A percentile compares a stretch with the other conserved stretches of the same genome.
Evolutionary conservation across 2,888 invertebrate genomes (phyloP).

Genomic region (Anaspis maculata): DNA sequence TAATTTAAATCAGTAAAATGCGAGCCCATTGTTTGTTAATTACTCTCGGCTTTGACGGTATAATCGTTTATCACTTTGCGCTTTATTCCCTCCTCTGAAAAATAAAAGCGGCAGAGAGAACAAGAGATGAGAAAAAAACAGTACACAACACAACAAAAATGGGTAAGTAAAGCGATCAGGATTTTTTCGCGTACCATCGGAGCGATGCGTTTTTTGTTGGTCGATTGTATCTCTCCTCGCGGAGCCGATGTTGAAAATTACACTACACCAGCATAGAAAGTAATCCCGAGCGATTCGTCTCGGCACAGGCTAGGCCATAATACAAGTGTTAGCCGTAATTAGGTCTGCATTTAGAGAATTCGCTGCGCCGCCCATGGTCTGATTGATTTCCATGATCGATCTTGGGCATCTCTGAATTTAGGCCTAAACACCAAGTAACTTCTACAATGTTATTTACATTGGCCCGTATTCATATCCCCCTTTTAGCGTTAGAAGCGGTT

Average conservation of each 20-base stretch:
- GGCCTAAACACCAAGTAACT: no score
- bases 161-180: no score
- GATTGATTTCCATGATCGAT: conserved; percentile 29
- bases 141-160: no score
- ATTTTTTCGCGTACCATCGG: no score
- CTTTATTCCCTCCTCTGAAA: neutral
- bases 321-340: conserved; percentile 24
- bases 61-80: neutral
- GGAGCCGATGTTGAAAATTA: conserved; percentile 1
- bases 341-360: conserved; percentile 24
- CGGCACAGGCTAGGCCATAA: conserved; percentile 12
- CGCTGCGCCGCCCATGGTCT: conserved; percentile 22
- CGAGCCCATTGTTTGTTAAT: conserved; percentile 15
- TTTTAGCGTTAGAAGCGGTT: no score
- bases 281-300: conserved; percentile 16
- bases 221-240: no score
- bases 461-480: no score
- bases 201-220: no score
- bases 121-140: no score
- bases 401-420: no score
- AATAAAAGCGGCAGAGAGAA: no score
- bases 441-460: no score
- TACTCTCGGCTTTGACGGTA: conserved; percentile 8
- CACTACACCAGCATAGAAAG: conserved; percentile 12
- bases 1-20: conserved; percentile 14